phyloP scores from a whole-genome alignment of 2,888 invertebrate species.

The Julus scandinavius region DNA sequence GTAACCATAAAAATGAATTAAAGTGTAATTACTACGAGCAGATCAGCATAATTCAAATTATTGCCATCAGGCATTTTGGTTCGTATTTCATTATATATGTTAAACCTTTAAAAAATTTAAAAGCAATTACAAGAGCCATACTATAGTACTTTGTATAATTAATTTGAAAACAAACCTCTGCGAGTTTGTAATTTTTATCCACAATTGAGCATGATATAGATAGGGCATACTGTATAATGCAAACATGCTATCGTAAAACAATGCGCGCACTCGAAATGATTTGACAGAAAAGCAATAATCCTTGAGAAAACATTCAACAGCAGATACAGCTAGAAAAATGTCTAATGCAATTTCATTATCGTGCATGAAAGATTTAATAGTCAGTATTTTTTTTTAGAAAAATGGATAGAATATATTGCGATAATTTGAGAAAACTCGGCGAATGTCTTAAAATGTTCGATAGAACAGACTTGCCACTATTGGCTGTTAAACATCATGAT shows the following conservation, averaged over 20 bases:
- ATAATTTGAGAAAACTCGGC: not conserved
- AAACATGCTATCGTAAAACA: not conserved
- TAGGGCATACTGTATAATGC: not conserved
- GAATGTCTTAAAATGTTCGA: no score
- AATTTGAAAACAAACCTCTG: not conserved
- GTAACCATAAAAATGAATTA: not conserved
- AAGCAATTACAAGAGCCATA: not conserved
- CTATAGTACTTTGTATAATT: not conserved
- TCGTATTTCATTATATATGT: not conserved
- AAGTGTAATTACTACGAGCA: not conserved
- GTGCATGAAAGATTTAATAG: not conserved
- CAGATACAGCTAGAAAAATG: not conserved
- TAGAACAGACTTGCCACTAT: no score
- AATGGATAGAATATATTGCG: not conserved
- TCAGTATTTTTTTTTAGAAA: not conserved
- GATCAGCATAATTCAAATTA: not conserved
- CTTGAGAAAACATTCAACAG: not conserved
- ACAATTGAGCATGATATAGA: not conserved
- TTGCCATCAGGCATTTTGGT: not conserved
- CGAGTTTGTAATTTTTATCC: not conserved
- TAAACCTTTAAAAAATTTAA: not conserved
- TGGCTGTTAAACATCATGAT: no score
- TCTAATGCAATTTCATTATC: slow-evolving; percentile 3
- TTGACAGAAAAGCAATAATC: slow-evolving; percentile 40
- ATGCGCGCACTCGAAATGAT: slow-evolving; percentile 15